Evolutionary conservation across 2,888 invertebrate species (phyloP).

Genomic region (Myathropa florea): DNA sequence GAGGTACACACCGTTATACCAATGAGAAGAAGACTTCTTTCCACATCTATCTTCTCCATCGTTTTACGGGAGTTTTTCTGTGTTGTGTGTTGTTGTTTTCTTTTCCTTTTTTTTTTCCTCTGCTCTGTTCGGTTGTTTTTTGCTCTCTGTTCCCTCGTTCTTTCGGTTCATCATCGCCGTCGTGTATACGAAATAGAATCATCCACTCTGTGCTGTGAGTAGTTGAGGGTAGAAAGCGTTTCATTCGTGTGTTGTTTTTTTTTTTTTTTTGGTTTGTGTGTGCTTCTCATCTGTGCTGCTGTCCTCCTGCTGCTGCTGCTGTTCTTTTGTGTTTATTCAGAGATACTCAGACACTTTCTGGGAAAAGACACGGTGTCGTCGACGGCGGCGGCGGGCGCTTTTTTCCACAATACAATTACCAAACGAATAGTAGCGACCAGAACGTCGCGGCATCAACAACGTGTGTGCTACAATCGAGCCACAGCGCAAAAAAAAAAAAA

Average conservation of each 20-base stretch:
- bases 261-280: not conserved
- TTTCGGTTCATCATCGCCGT: slow-evolving; percentile 46
- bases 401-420: slow-evolving; percentile 74
- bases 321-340: slow-evolving; percentile 71
- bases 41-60: slow-evolving; percentile 63
- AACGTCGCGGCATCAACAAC: slow-evolving; percentile 81
- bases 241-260: not conserved
- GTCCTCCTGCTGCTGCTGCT: slow-evolving; percentile 61
- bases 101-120: slow-evolving; percentile 1
- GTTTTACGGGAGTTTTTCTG: slow-evolving; percentile 67
- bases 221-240: slow-evolving; percentile 67
- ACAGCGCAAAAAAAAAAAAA: slow-evolving; percentile 32
- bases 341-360: slow-evolving; percentile 71
- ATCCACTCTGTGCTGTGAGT: slow-evolving; percentile 65
- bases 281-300: slow-evolving; percentile 11
- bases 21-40: slow-evolving; percentile 69
- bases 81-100: slow-evolving; percentile 8
- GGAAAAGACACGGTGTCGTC: slow-evolving; percentile 69
- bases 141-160: slow-evolving; percentile 17
- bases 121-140: slow-evolving; percentile 25
- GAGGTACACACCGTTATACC: slow-evolving; percentile 69
- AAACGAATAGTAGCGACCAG: slow-evolving; percentile 79
- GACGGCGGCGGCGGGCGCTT: slow-evolving; percentile 68
- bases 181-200: slow-evolving; percentile 61
- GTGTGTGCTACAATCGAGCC: slow-evolving; percentile 74